Evolutionary conservation across 1,140 invertebrate species (phyloP).

Genomic region (Calephelis virginiensis): DNA sequence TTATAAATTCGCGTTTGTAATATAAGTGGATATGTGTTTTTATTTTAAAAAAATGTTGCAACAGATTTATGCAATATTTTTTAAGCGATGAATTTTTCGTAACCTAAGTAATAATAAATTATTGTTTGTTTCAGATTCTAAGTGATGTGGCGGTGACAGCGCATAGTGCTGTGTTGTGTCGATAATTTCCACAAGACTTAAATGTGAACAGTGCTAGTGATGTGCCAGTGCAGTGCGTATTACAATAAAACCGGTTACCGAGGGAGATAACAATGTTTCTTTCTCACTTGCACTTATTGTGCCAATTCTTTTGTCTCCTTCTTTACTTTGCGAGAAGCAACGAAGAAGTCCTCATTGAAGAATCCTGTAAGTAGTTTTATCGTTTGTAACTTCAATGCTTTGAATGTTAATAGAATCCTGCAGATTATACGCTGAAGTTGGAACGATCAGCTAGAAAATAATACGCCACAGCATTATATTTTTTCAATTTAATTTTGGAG

Average conservation of each 20-base stretch:
- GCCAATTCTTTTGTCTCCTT: slow-evolving; percentile 6
- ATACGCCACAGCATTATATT: no score
- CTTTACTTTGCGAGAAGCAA: slow-evolving; percentile 13
- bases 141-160: background rate
- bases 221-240: slow-evolving; percentile 13
- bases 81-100: no score
- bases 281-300: slow-evolving; percentile 15
- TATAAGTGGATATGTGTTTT: no score
- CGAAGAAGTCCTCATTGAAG: slow-evolving; percentile 13
- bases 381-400: no score
- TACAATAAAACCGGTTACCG: slow-evolving; percentile 1
- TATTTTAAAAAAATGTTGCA: no score
- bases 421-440: no score
- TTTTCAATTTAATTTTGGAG: no score
- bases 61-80: no score
- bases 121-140: slow-evolving; percentile 3
- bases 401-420: no score
- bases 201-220: slow-evolving; percentile 8
- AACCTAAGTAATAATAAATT: background rate
- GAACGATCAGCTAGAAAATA: no score
- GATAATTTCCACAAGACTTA: background rate
- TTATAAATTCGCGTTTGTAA: no score
- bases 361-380: slow-evolving; percentile 7
- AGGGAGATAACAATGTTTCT: slow-evolving; percentile 18
- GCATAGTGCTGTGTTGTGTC: slow-evolving; percentile 3